Percentiles rank a stretch among this genome's conserved stretches.
phyloP scores from a whole-genome alignment of 2,797 vertebrate species.

The Liparis tanakae region DNA sequence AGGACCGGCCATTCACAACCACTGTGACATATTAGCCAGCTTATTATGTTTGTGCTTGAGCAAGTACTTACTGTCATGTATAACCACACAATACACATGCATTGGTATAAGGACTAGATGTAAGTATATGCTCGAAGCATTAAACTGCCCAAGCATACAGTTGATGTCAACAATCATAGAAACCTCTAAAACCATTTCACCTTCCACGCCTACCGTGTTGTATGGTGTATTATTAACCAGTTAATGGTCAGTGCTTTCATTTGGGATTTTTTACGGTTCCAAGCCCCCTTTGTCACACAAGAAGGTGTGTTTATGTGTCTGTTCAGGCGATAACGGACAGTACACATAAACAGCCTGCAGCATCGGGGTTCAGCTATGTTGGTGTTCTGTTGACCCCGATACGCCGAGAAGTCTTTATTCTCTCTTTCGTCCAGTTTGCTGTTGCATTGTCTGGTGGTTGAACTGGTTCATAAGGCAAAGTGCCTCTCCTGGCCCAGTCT shows the following conservation, averaged over 20 bases:
- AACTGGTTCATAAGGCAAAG: not conserved
- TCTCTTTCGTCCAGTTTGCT: conserved; percentile 3
- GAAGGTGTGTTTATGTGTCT: too few species aligned
- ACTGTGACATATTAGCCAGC: not conserved
- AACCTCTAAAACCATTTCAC: conserved; percentile 1
- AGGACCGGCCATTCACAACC: not conserved
- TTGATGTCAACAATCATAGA: not conserved
- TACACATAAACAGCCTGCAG: not conserved
- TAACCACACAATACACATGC: not conserved
- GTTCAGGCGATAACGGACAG: not conserved
- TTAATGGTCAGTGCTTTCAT: not conserved
- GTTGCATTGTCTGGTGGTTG: not conserved
- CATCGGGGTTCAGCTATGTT: conserved; percentile 3
- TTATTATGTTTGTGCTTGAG: not conserved
- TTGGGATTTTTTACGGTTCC: not conserved
- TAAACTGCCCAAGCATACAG: not conserved
- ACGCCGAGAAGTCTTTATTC: not conserved
- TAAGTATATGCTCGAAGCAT: not conserved
- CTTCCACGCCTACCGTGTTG: not conserved
- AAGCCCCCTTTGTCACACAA: not conserved
- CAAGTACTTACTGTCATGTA: not conserved
- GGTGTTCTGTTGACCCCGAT: not conserved
- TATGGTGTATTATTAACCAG: not conserved
- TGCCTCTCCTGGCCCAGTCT: not conserved
- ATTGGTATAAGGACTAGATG: not conserved